phyloP scores from a whole-genome alignment of 37 sponge, comb jelly and placozoan genomes.

The Bolinopsis microptera region DNA sequence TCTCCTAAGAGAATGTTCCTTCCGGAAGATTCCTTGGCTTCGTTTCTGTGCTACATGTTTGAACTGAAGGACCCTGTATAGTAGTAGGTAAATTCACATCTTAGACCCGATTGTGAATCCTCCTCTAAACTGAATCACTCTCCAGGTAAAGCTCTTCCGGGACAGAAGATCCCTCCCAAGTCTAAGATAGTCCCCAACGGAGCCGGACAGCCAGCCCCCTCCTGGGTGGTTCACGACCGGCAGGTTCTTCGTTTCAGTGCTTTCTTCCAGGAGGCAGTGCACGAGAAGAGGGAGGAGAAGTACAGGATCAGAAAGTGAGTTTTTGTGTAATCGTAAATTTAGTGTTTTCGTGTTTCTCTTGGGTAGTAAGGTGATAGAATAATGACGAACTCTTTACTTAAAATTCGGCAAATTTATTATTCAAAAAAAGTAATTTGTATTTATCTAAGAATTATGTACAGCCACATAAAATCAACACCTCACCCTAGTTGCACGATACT shows the following conservation, averaged over 20 bases:
- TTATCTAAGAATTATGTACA: too few relatives aligned
- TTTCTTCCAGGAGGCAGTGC: slow-evolving; percentile 94
- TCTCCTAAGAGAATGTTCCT: too few relatives aligned
- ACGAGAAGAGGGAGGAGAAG: slow-evolving; percentile 87
- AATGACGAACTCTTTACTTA: background rate
- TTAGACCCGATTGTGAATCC: too few relatives aligned
- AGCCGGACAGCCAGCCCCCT: slow-evolving; percentile 79
- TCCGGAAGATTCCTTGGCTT: too few relatives aligned
- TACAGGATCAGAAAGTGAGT: slow-evolving; percentile 79
- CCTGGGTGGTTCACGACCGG: slow-evolving; percentile 98
- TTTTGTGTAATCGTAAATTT: background rate
- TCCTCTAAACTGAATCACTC: too few relatives aligned
- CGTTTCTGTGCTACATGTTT: too few relatives aligned
- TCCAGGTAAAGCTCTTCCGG: slow-evolving; percentile 76
- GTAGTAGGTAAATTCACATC: too few relatives aligned
- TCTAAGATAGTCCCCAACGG: slow-evolving; percentile 83
- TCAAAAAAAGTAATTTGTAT: background rate
- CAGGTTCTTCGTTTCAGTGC: slow-evolving; percentile 93
- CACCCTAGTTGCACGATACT: slow-evolving; percentile 67
- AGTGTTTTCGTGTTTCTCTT: background rate
- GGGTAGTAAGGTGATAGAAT: background rate
- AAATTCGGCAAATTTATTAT: background rate
- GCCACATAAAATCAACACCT: too few relatives aligned
- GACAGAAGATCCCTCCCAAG: slow-evolving; percentile 70
- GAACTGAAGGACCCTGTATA: too few relatives aligned